A percentile compares a stretch with the other conserved stretches of the same genome.
phyloP scores from a whole-genome alignment of 1,140 invertebrate species.

The Drosophila insularis region DNA sequence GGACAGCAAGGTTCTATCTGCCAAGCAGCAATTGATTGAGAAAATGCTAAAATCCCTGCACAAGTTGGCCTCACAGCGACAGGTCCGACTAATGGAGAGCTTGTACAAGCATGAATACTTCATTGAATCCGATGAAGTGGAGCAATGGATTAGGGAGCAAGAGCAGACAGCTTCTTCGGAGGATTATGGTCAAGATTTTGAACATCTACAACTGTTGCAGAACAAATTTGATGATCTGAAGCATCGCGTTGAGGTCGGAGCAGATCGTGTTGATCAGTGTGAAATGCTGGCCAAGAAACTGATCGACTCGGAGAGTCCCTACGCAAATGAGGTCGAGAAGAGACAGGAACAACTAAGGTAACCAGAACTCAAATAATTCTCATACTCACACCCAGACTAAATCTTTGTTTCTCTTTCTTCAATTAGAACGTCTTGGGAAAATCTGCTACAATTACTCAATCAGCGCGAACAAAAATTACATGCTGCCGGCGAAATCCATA shows the following conservation, averaged over 20 bases:
- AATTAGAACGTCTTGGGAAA: conserved; percentile 89
- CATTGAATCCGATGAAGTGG: conserved; percentile 94
- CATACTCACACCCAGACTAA: too few species aligned
- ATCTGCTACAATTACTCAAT: conserved; percentile 92
- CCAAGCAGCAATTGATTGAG: conserved; percentile 89
- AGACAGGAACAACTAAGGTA: conserved; percentile 94
- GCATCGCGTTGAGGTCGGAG: conserved; percentile 94
- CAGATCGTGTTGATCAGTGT: conserved; percentile 96
- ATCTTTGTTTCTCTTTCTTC: too few species aligned
- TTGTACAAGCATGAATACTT: conserved; percentile 97
- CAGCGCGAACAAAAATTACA: conserved; percentile 92
- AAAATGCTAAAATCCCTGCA: conserved; percentile 92
- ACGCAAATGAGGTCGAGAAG: conserved; percentile 93
- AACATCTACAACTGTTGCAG: conserved; percentile 94
- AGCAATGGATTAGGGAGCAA: conserved; percentile 97
- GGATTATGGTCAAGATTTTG: conserved; percentile 98
- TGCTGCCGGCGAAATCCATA: conserved; percentile 97
- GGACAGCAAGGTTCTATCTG: conserved; percentile 90
- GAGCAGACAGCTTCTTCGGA: conserved; percentile 94
- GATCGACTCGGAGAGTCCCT: conserved; percentile 93
- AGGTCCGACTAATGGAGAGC: conserved; percentile 94
- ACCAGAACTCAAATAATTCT: conserved; percentile 23
- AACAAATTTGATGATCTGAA: conserved; percentile 98
- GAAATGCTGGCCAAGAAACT: conserved; percentile 95
- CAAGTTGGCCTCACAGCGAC: conserved; percentile 89